phyloP scores from a whole-genome alignment of 1,140 invertebrate genomes.

The Ruditapes philippinarum region DNA sequence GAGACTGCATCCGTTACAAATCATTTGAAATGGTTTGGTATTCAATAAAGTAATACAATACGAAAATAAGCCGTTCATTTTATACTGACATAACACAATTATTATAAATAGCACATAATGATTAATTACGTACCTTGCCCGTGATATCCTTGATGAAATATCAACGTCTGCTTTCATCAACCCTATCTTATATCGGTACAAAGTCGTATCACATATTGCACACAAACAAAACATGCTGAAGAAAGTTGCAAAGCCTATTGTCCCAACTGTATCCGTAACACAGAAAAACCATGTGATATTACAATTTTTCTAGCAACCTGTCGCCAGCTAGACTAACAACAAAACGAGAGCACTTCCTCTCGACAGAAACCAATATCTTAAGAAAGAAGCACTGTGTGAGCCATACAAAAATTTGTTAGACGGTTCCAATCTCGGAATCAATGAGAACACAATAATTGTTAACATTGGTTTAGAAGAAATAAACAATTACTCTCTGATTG shows the following conservation, averaged over 20 bases:
- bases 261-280: background rate
- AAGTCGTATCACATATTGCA: constrained; percentile 30
- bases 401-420: background rate
- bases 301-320: constrained; percentile 36
- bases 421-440: constrained; percentile 31
- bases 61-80: constrained; percentile 13
- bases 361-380: constrained; percentile 30
- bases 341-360: constrained; percentile 20
- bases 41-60: constrained; percentile 26
- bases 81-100: constrained; percentile 5
- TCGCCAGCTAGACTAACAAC: constrained; percentile 21
- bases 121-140: constrained; percentile 41
- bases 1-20: constrained; percentile 4
- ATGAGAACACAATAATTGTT: constrained; percentile 39
- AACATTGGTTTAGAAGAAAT: constrained; percentile 47
- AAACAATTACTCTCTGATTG: constrained; percentile 36
- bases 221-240: constrained; percentile 26
- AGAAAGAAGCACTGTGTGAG: background rate
- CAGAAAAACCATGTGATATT: background rate
- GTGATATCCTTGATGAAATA: constrained; percentile 20
- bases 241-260: constrained; percentile 9
- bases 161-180: background rate
- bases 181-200: background rate
- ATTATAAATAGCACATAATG: constrained; percentile 40
- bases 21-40: background rate